Base-by-base conservation (phyloP, 92 coral and sea anemone genomes). In the Micromussa lordhowensis region DNA sequence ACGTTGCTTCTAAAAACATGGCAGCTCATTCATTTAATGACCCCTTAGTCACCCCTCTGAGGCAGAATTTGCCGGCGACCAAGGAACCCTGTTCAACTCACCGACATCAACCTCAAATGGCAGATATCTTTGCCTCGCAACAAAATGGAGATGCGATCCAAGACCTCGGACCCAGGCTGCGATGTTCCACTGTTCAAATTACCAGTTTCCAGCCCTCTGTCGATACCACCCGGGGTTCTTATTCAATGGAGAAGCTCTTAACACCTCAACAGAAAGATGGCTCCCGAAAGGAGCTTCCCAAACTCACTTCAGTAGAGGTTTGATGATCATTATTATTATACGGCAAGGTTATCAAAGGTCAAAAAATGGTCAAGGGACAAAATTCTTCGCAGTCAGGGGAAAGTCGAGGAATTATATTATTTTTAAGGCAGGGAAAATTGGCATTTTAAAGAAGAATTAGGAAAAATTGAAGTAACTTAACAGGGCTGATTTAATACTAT, bases 131-230 rank as follows among this genome's bases (percentile, higher is more conserved):
- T 31, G 22, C 70, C 22, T 51, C 53, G 1, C 14, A 31, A 3
- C 71, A 68, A 24, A 2, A 13, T 8, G 71, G 68, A 29, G 64
- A 19, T 57, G 29, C 83, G 38, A 57, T 57, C 36, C 75, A 84
- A 38, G 81, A 57, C 24, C 72, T 21, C 32, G 54, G 72, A 15
- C 54, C 80, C 71, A 84, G 81, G 68, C 75, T 74, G 0, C 59
- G 48, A 36, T 74, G 54, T 29, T 84, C 88, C 61, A 58, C 73
- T 30, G 72, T 84, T 54, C 80, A 84, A 36, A 44, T 84, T 15
- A 57, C 74, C 18, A 84, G 88, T 58, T 84, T 74, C 54, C 80
- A 84, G 53, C 81, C 63, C 69, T 26, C 71, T n/a, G 22, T 21
- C 36, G 57, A 74, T n/a, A 59, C 73, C 26, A 66, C 16, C 1